Percentiles rank a stretch among this genome's conserved stretches.
Conservation (phyloP, 2,113 vertebrate genomes). For the Eublepharis macularius region DNA sequence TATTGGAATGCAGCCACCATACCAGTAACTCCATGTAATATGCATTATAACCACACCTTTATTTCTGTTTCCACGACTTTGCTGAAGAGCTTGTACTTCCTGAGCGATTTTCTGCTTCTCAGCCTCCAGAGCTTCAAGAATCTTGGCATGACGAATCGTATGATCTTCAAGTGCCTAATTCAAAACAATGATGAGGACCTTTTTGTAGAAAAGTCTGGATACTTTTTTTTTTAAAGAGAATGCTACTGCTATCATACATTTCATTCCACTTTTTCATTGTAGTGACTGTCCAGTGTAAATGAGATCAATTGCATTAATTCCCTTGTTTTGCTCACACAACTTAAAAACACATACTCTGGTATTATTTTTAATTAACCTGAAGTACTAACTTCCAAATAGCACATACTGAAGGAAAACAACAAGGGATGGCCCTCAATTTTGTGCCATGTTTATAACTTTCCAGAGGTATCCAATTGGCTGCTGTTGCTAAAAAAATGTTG, state of each 20-base stretch:
- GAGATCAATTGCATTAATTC: background rate
- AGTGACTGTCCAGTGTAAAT: background rate
- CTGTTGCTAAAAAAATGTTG: background rate
- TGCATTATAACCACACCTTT: constrained; percentile 52
- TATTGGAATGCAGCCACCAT: background rate
- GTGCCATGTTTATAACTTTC: background rate
- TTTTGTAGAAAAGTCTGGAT: background rate
- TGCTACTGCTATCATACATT: background rate
- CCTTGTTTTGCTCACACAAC: background rate
- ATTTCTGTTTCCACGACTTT: constrained; percentile 62
- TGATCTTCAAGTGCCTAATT: constrained; percentile 89
- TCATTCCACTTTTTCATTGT: background rate
- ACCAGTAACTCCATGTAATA: background rate
- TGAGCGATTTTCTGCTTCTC: constrained; percentile 90
- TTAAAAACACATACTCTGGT: background rate
- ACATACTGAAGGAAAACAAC: background rate
- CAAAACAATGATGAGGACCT: background rate
- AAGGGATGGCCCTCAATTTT: background rate
- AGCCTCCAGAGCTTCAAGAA: constrained; percentile 90
- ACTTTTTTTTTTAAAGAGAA: background rate
- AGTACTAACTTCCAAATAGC: background rate
- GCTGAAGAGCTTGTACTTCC: constrained; percentile 86
- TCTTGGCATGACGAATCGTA: constrained; percentile 83
- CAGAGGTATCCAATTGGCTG: background rate
- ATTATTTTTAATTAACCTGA: background rate